Percentiles rank a stretch among this genome's conserved stretches.
These are phyloP conservation scores for Oryzaephilus surinamensis DNA, from an alignment of 1,140 invertebrate genomes.

Conservation along the genomic window DNA sequence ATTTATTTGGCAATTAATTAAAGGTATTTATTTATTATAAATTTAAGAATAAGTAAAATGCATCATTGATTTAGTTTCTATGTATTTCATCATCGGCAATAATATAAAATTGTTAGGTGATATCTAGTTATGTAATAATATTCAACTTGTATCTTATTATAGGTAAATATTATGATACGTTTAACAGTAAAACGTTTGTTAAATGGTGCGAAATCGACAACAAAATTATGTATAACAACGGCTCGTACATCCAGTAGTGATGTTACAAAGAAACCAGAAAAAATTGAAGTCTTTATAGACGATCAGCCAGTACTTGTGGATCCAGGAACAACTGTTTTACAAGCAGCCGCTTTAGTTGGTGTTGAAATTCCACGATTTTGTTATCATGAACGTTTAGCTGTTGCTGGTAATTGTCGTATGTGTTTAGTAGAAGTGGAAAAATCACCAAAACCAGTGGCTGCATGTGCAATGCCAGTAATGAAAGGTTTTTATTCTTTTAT, in stretches of 20 bases:
- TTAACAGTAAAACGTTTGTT: constrained; percentile 27
- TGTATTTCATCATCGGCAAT: too few relatives aligned
- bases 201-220: constrained; percentile 24
- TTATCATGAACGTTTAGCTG: constrained; percentile 95
- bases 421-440: constrained; percentile 99
- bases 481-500: constrained; percentile 54
- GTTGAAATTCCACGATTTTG: constrained; percentile 99
- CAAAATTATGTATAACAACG: constrained; percentile 20
- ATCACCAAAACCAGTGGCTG: constrained; percentile 87
- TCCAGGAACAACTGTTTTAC: constrained; percentile 94
- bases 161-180: constrained; percentile 31
- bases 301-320: constrained; percentile 89
- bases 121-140: too few relatives aligned
- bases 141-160: neutral
- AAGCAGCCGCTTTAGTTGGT: constrained; percentile 93
- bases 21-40: too few relatives aligned
- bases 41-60: too few relatives aligned
- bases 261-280: constrained; percentile 52
- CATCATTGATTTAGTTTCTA: too few relatives aligned
- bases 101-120: too few relatives aligned
- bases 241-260: constrained; percentile 18
- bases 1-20: too few relatives aligned
- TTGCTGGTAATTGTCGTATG: constrained; percentile 99
- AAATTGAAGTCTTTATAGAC: constrained; percentile 96
- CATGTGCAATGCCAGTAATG: constrained; percentile 99